Percentiles rank a stretch among this genome's conserved stretches.
These are phyloP conservation scores for Pituophis catenifer DNA, from an alignment of 2,113 vertebrate species.

Conservation along the genomic window DNA sequence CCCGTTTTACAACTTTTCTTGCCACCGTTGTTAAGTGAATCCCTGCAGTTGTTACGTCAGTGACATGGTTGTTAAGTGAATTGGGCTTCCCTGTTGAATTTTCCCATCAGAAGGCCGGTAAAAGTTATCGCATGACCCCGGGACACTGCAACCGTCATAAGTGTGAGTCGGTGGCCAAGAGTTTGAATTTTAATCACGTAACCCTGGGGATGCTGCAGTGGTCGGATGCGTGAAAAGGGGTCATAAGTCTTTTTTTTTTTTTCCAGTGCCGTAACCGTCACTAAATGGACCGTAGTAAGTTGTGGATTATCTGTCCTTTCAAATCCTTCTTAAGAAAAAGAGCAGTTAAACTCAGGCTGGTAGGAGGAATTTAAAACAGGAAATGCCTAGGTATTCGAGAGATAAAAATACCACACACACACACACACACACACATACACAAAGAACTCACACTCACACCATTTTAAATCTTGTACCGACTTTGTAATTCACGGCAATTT, in stretches of 20 bases:
- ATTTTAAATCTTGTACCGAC: constrained; percentile 4
- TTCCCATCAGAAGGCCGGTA: no score
- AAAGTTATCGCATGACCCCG: no score
- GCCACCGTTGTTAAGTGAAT: not conserved
- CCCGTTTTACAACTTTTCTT: not conserved
- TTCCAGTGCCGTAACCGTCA: not conserved
- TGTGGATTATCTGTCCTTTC: not conserved
- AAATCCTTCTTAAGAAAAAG: not conserved
- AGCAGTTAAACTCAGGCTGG: not conserved
- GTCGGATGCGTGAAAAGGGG: not conserved
- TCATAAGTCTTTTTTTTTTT: not conserved
- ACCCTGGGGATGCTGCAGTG: not conserved
- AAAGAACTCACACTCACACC: no score
- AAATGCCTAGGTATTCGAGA: not conserved
- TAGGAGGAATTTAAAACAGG: not conserved
- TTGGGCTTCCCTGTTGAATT: no score
- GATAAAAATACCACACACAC: not conserved
- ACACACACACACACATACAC: no score
- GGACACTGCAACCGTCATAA: not conserved
- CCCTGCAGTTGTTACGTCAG: not conserved
- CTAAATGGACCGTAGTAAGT: not conserved
- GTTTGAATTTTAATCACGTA: not conserved
- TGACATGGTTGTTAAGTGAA: not conserved
- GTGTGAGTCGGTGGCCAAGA: not conserved
- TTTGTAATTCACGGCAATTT: constrained; percentile 4